A percentile compares a stretch with the other conserved stretches of the same genome.
Conservation (phyloP, 2,888 invertebrate species). For the Hofmannophila pseudospretella region DNA sequence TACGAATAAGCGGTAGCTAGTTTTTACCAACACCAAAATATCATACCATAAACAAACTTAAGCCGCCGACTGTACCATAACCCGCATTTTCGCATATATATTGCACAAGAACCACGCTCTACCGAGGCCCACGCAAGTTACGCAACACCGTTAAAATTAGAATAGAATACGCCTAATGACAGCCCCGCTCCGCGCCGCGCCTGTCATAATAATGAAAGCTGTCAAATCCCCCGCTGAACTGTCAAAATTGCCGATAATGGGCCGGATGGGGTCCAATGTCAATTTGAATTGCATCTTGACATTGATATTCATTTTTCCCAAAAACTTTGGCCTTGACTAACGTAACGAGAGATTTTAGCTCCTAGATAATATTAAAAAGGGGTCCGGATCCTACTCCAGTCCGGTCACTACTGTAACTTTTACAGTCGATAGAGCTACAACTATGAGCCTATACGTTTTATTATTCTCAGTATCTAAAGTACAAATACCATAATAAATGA, state of each 20-base stretch:
- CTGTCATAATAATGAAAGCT: conserved; percentile 34
- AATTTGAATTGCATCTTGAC: background rate
- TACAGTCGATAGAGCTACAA: too few relatives aligned
- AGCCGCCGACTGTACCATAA: conserved; percentile 15
- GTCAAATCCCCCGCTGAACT: conserved; percentile 18
- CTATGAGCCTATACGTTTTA: too few relatives aligned
- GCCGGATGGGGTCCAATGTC: background rate
- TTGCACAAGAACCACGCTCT: conserved; percentile 36
- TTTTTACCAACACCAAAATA: too few relatives aligned
- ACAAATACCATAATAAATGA: too few relatives aligned
- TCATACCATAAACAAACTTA: too few relatives aligned
- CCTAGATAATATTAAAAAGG: too few relatives aligned
- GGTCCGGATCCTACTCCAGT: too few relatives aligned
- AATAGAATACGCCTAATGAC: conserved; percentile 49
- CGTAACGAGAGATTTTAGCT: too few relatives aligned
- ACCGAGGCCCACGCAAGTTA: conserved; percentile 27
- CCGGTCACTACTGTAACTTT: too few relatives aligned
- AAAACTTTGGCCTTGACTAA: background rate
- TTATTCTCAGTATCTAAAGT: too few relatives aligned
- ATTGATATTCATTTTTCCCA: background rate
- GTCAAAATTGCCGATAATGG: conserved; percentile 5
- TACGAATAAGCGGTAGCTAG: too few relatives aligned
- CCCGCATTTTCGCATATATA: conserved; percentile 39
- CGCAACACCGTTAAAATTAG: conserved; percentile 48
- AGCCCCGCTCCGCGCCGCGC: conserved; percentile 16